These are phyloP conservation scores for Brachyptera risi DNA, from an alignment of 2,888 invertebrate species.

Conservation along the genomic window DNA sequence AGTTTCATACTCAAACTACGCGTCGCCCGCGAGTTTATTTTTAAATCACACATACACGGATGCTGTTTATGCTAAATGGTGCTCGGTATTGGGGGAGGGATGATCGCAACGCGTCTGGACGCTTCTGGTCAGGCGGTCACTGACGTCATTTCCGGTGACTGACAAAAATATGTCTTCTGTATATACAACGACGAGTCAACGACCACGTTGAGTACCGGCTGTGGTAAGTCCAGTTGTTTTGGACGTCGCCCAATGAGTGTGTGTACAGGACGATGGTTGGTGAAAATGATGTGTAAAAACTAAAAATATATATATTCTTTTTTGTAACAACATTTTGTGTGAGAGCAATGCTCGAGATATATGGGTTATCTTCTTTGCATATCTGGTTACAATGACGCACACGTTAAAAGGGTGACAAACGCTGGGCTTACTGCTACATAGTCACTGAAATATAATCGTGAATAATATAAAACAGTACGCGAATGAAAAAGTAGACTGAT, in stretches of 20 bases:
- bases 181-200: constrained; percentile 10
- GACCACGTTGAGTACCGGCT: too few species aligned
- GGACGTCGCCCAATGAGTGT: background rate
- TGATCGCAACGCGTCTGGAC: background rate
- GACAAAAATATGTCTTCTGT: constrained; percentile 13
- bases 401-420: too few species aligned
- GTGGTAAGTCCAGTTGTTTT: constrained; percentile 12
- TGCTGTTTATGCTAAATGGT: background rate
- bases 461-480: too few species aligned
- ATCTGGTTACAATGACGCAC: too few species aligned
- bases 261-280: too few species aligned
- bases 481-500: too few species aligned
- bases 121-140: constrained; percentile 3
- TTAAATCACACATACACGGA: background rate
- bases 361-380: background rate
- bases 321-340: too few species aligned
- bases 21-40: background rate
- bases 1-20: background rate
- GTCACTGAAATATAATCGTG: too few species aligned
- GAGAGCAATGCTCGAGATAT: background rate
- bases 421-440: too few species aligned
- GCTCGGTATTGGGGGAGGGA: background rate
- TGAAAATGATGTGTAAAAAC: too few species aligned
- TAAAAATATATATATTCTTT: too few species aligned
- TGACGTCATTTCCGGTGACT: constrained; percentile 15